These are phyloP conservation scores for Gallinago paraguaiae DNA, from an alignment of 2,113 vertebrate genomes.

Conservation along the genomic window DNA sequence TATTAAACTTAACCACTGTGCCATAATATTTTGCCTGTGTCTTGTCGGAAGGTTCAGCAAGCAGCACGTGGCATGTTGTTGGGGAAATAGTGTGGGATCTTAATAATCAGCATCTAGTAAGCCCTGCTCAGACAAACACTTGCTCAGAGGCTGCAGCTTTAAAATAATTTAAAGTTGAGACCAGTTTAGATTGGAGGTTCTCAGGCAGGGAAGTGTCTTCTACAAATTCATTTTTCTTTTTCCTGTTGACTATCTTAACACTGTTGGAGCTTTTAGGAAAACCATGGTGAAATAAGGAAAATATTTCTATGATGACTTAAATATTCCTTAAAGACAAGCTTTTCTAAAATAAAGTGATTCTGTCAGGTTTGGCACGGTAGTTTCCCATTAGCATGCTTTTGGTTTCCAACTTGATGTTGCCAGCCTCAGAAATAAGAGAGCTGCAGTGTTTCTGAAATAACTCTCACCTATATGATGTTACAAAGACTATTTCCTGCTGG, in stretches of 20 bases:
- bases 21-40: background rate
- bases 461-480: background rate
- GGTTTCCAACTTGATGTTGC: background rate
- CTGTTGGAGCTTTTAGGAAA: background rate
- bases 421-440: background rate
- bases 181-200: background rate
- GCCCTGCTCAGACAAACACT: background rate
- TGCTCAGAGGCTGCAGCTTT: background rate
- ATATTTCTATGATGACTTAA: background rate
- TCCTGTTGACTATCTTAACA: background rate
- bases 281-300: background rate
- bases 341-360: background rate
- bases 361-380: background rate
- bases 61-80: background rate
- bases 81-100: background rate
- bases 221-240: background rate
- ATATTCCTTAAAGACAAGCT: background rate
- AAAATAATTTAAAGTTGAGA: background rate
- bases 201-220: background rate
- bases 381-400: background rate
- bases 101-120: background rate
- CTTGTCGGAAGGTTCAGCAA: background rate
- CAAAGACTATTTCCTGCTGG: background rate
- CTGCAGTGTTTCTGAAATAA: background rate
- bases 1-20: background rate